Conservation (phyloP, 2,797 vertebrate species). For the Molossus alvarezi region DNA sequence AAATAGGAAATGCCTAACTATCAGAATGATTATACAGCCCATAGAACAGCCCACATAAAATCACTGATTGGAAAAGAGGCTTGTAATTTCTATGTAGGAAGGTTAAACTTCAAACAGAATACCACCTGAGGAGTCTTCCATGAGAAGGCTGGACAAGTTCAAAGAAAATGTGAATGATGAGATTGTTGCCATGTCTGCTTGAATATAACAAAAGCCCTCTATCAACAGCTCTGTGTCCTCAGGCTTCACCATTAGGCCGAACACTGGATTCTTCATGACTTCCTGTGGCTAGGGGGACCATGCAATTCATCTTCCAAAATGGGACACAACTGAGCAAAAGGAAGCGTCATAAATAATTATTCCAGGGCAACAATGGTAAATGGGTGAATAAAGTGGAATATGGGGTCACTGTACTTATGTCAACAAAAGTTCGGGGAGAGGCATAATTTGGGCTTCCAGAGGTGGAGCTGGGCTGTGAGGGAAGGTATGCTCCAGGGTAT, state of each 20-base stretch:
- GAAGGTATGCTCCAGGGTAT: background rate
- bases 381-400: background rate
- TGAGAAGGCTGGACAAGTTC: slow-evolving; percentile 6
- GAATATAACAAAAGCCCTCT: slow-evolving; percentile 35
- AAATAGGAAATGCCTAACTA: slow-evolving; percentile 82
- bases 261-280: background rate
- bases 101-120: slow-evolving; percentile 25
- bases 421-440: background rate
- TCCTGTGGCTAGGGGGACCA: background rate
- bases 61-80: background rate
- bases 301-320: slow-evolving; percentile 10
- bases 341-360: background rate
- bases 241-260: background rate
- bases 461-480: background rate
- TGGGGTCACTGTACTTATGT: background rate
- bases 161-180: slow-evolving; percentile 45
- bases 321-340: background rate
- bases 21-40: slow-evolving; percentile 76
- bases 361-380: background rate
- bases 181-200: background rate
- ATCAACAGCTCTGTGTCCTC: background rate
- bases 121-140: background rate
- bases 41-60: slow-evolving; percentile 61
- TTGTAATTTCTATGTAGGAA: slow-evolving; percentile 5
- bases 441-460: background rate